Base-by-base conservation (phyloP, 2,113 vertebrate species). In the Colius striatus region DNA sequence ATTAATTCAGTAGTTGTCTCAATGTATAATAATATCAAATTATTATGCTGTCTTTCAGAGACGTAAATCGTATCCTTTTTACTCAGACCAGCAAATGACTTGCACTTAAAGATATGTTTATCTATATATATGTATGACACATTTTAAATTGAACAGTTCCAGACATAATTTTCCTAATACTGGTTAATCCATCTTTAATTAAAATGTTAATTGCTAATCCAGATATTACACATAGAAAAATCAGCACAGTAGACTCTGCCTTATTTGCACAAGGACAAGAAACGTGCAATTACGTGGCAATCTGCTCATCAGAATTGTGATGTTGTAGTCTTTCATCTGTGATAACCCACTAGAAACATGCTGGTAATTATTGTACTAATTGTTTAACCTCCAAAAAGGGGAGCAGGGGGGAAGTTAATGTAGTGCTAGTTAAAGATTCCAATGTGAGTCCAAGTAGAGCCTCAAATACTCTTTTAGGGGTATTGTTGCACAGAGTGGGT, bases 141-240 rank as follows among this genome's bases (percentile, higher is more conserved):
- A 18, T 97, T 97, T 89, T 50, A 97, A 96, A 92, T 76, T 77
- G 77, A 91, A 92, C 91, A 91, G 66, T 80, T 94, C 34, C 55
- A 78, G 58, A 89, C 63, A 84, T 66, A 85, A 92, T 94, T 97
- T 96, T 96, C 70, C 70, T 96, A 94, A 96, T 97, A 90, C 86
- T 92, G 90, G 90, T 72, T 95, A 95, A 95, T 94, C 47, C 51
- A 60, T 84, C 75, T 97, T 96, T 97, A 92, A 96, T 96, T 96
- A 96, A 97, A 97, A 94, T 95, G 79, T 95, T 96, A 97, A 97
- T 97, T 97, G 50, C 51, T 90, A 92, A 91, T 94, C 51, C 71
- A 94, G 87, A 90, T 83, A 85, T 45, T 94, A 74, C 84, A 62
- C 72, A n/a, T 66, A 87, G 68, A 68, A 80, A 77, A 93, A 85